Evolutionary conservation across 2,113 vertebrate species (phyloP).

Genomic region (Tragulus kanchil): DNA sequence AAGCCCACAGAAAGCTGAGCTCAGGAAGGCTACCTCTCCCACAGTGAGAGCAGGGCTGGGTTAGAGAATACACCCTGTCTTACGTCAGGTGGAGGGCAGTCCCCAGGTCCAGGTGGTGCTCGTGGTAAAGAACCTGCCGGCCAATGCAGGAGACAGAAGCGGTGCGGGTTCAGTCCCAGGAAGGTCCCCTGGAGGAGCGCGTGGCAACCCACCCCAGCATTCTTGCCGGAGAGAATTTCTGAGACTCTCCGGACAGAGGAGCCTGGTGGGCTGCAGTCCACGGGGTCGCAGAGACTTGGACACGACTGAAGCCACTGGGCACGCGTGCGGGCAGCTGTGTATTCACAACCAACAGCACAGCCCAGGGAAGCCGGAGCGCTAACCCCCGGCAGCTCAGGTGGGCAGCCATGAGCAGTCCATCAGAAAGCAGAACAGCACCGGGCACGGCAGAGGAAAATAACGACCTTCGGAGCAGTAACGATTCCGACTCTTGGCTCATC

Average conservation of each 20-base stretch:
- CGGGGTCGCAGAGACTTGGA: not conserved
- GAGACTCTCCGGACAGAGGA: not conserved
- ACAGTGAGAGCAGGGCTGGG: not conserved
- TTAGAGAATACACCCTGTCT: not conserved
- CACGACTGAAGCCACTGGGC: not conserved
- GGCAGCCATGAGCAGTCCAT: rapidly evolving
- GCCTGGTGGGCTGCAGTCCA: not conserved
- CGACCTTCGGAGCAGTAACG: not conserved
- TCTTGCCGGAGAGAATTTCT: not conserved
- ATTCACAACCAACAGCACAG: not conserved
- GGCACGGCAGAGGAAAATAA: rapidly evolving
- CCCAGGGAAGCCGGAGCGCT: not conserved
- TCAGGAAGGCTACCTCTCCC: not conserved
- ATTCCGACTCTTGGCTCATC: not conserved
- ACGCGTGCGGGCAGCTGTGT: rapidly evolving
- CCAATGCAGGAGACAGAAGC: no score
- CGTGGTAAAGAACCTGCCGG: not conserved
- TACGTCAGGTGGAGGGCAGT: no score
- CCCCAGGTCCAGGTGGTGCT: not conserved
- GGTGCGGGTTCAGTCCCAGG: not conserved
- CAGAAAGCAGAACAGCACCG: not conserved
- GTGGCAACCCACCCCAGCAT: not conserved
- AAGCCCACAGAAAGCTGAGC: not conserved
- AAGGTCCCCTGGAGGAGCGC: not conserved
- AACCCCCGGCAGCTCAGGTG: not conserved